A percentile compares a stretch with the other conserved stretches of the same genome.
Conservation (phyloP, 2,113 vertebrate species). For the Castor canadensis region DNA sequence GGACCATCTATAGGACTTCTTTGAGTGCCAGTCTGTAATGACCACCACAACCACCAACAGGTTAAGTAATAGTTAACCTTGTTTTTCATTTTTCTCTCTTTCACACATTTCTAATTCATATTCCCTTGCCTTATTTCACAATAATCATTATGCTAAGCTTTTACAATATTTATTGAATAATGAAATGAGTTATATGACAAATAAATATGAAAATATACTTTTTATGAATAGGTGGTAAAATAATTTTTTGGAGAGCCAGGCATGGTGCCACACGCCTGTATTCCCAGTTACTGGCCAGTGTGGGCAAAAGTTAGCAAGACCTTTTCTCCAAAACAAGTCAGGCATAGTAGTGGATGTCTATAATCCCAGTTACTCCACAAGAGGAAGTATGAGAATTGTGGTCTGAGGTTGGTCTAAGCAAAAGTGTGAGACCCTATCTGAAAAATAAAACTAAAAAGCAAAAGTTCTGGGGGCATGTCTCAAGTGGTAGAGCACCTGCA, state of each 20-base stretch:
- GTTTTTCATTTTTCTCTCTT: not conserved
- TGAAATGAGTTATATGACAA: not conserved
- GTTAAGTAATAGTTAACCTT: not conserved
- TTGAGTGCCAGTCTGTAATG: not conserved
- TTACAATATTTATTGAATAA: not conserved
- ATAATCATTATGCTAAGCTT: not conserved
- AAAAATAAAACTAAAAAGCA: too few relatives aligned
- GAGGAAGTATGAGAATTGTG: too few relatives aligned
- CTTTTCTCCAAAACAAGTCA: too few relatives aligned
- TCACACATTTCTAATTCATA: not conserved
- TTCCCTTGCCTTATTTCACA: slow-evolving; percentile 1
- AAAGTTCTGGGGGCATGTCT: too few relatives aligned
- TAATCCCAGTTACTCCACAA: too few relatives aligned
- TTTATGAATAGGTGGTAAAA: not conserved
- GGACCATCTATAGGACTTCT: not conserved
- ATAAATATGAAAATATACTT: not conserved
- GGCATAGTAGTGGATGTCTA: too few relatives aligned
- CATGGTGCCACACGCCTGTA: too few relatives aligned
- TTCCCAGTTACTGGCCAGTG: too few relatives aligned
- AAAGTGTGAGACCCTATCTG: too few relatives aligned
- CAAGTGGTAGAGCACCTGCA: too few relatives aligned
- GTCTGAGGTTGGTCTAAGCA: too few relatives aligned
- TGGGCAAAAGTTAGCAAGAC: too few relatives aligned
- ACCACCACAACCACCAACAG: not conserved
- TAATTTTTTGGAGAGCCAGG: not conserved